Conservation (phyloP, 2,888 invertebrate species). For the Athalia rosae region DNA sequence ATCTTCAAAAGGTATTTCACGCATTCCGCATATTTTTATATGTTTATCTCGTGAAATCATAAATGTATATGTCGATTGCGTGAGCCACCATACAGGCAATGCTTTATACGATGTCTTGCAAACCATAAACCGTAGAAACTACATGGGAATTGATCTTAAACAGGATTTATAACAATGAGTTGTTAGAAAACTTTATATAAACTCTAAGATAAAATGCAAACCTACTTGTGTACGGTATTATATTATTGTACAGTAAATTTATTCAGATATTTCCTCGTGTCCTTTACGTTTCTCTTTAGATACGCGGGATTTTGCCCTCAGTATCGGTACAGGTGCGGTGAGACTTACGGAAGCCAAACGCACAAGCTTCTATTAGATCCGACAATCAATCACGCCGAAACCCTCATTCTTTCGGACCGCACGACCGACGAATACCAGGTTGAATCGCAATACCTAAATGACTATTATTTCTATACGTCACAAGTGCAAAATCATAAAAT, state of each 20-base stretch:
- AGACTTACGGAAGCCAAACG: constrained; percentile 84
- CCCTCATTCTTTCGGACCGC: constrained; percentile 80
- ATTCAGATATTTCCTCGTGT: neutral
- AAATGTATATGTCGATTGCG: too few relatives aligned
- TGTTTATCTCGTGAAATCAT: too few relatives aligned
- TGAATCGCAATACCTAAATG: constrained; percentile 17
- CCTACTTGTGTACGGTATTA: too few relatives aligned
- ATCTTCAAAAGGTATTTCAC: too few relatives aligned
- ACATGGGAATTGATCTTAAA: neutral
- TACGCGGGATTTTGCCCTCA: constrained; percentile 88
- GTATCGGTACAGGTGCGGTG: constrained; percentile 83
- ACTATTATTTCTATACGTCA: constrained; percentile 48
- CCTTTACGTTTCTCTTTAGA: constrained; percentile 69
- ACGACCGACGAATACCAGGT: constrained; percentile 81
- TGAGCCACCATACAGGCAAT: too few relatives aligned
- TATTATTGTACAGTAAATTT: too few relatives aligned
- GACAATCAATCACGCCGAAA: constrained; percentile 82
- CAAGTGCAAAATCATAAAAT: neutral
- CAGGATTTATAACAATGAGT: neutral
- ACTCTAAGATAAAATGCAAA: neutral
- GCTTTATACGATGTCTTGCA: too few relatives aligned
- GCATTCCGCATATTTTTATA: too few relatives aligned
- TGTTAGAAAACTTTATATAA: neutral
- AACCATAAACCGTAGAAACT: too few relatives aligned
- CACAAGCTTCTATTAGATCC: constrained; percentile 86